Evolutionary conservation across 2,113 vertebrate genomes (phyloP), one percentile per base, ranked within the genome.

Genomic region (Apistogramma diplotaenia): DNA sequence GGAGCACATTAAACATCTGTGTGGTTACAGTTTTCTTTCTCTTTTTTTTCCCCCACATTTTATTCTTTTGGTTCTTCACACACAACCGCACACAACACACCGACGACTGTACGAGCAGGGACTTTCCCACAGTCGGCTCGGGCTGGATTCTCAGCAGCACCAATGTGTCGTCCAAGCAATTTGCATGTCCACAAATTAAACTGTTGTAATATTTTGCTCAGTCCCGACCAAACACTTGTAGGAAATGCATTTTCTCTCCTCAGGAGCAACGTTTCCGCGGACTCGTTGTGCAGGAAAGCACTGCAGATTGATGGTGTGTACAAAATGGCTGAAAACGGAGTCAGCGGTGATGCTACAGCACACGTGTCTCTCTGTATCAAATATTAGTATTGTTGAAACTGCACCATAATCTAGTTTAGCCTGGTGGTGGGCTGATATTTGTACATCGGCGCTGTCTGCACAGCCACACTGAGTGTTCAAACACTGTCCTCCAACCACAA

Each of bases 1-100:
- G 83, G 85, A 89, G 91, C 87, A 59, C 89, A 91, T 93, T 91
- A 93, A 92, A 94, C 92, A 93, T 93, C 91, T 94, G 93, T 89
- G 91, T 89, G 87, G 74, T 77, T 79, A 29, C 65, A 33, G 27
- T 46, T 58, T n/a, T n/a, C n/a, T n/a, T n/a, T n/a, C n/a, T 29
- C 23, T 33, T 65, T 62, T 61, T 67, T 33, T 81, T 73, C 73
- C 79, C 25, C 12, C 59, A 72, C 49, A 73, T 82, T 90, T 89
- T 85, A 57, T 74, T 87, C 73, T 76, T 88, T 89, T 82, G 72
- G 56, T 62, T 78, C 29, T 62, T 61, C 71, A 75, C 87, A 82
- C 65, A 75, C 87, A 80, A 56, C 61, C 37, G 76, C 85, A 86
- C 55, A 71, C 13, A 70, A 62, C 74, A 55, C 0, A 21, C 35